Percentiles rank a stretch among this genome's conserved stretches.
Evolutionary conservation across 2,113 vertebrate species (phyloP).

Genomic region (Thamnaconus septentrionalis): DNA sequence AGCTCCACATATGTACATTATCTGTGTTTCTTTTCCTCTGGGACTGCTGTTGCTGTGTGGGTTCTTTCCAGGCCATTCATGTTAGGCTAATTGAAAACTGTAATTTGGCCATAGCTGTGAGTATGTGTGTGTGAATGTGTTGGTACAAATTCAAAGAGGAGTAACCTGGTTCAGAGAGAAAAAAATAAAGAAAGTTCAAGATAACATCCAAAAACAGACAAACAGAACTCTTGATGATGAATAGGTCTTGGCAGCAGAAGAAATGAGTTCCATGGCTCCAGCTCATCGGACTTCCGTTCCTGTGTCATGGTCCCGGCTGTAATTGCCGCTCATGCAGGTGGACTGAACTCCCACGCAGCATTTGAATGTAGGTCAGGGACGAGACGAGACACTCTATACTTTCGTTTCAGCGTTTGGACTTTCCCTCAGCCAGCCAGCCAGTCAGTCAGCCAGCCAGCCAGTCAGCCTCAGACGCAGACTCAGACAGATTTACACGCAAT

Average conservation of each 20-base stretch:
- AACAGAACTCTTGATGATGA: neutral
- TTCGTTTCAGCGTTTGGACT: no score
- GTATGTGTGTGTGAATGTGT: no score
- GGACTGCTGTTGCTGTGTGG: no score
- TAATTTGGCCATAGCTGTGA: no score
- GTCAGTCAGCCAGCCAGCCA: neutral
- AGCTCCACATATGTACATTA: no score
- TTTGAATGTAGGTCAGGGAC: constrained; percentile 34
- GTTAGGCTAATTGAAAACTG: no score
- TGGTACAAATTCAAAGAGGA: no score
- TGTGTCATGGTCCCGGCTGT: neutral
- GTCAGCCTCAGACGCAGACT: constrained; percentile 7
- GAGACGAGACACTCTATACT: no score
- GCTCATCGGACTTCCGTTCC: neutral
- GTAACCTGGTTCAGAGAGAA: no score
- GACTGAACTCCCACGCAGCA: neutral
- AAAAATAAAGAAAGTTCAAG: neutral
- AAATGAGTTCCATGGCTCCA: neutral
- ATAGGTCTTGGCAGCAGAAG: neutral
- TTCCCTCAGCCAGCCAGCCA: no score
- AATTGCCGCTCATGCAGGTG: constrained; percentile 9
- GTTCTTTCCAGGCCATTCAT: no score
- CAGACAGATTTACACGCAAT: constrained; percentile 52
- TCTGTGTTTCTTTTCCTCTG: no score
- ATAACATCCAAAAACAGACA: neutral